A percentile compares a stretch with the other conserved stretches of the same genome.
Evolutionary conservation across 2,797 vertebrate species (phyloP).

Genomic region (Fistularia tabacaria): DNA sequence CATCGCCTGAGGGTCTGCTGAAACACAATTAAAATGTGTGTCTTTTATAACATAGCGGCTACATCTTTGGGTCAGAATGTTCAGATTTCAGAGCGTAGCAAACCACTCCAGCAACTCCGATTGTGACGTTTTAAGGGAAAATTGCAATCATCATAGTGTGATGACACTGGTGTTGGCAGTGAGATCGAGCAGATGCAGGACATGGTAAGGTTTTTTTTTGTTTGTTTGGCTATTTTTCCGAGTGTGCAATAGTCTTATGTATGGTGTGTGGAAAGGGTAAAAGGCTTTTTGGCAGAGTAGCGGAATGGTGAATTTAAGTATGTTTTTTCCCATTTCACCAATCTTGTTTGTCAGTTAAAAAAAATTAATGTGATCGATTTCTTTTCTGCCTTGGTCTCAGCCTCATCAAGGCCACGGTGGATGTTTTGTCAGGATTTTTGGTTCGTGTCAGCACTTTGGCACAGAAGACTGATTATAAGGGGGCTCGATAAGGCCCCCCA

Average conservation of each 20-base stretch:
- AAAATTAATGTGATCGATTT: background rate
- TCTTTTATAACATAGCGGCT: slow-evolving; percentile 56
- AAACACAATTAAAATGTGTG: slow-evolving; percentile 58
- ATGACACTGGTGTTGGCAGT: no score
- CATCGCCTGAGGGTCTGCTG: slow-evolving; percentile 40
- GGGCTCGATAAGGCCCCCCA: slow-evolving; percentile 60
- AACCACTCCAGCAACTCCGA: slow-evolving; percentile 12
- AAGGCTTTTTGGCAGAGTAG: no score
- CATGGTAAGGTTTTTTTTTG: no score
- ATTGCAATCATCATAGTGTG: background rate
- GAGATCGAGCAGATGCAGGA: no score
- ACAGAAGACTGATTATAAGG: slow-evolving; percentile 76
- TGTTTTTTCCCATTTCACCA: background rate
- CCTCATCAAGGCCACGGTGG: slow-evolving; percentile 24
- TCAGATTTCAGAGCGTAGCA: slow-evolving; percentile 34
- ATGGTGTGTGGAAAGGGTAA: no score
- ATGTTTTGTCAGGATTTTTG: slow-evolving; percentile 51
- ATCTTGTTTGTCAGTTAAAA: background rate
- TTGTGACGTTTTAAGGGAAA: slow-evolving; percentile 5
- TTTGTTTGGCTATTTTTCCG: no score
- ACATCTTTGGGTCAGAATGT: slow-evolving; percentile 51
- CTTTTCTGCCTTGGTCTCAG: slow-evolving; percentile 13
- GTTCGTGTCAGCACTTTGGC: slow-evolving; percentile 69
- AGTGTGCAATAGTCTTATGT: no score
- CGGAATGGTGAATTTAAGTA: no score